These are phyloP conservation scores for Tachycineta bicolor DNA, from an alignment of 2,113 vertebrate genomes.

Conservation along the genomic window DNA sequence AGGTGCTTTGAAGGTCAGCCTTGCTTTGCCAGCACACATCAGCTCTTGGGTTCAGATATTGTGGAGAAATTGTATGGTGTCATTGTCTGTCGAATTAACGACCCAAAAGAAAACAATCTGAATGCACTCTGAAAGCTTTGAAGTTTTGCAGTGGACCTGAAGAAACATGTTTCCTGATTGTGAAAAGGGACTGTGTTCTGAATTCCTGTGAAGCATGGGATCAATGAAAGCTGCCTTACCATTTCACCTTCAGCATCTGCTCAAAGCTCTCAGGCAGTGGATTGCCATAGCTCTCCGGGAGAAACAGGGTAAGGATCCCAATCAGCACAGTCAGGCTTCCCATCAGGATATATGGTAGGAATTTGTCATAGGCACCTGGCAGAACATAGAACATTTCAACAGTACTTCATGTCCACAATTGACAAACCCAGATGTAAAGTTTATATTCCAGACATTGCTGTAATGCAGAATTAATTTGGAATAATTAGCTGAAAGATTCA, in stretches of 20 bases:
- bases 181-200: background rate
- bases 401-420: background rate
- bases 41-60: background rate
- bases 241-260: slow-evolving; percentile 83
- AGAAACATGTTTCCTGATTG: background rate
- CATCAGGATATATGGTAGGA: slow-evolving; percentile 87
- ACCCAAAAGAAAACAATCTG: background rate
- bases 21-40: background rate
- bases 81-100: background rate
- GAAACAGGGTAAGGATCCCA: slow-evolving; percentile 78
- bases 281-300: slow-evolving; percentile 81
- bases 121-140: background rate
- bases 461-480: background rate
- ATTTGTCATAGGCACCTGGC: slow-evolving; percentile 79
- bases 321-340: slow-evolving; percentile 82
- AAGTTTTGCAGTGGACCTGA: background rate
- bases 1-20: background rate
- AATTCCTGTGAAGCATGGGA: background rate
- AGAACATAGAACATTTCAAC: background rate
- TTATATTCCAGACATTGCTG: background rate
- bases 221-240: slow-evolving; percentile 69
- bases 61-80: background rate
- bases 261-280: slow-evolving; percentile 83
- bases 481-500: background rate
- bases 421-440: background rate